These are phyloP conservation scores for Drosophila pseudoobscura DNA, from an alignment of 1,140 invertebrate species.

Conservation along the genomic window DNA sequence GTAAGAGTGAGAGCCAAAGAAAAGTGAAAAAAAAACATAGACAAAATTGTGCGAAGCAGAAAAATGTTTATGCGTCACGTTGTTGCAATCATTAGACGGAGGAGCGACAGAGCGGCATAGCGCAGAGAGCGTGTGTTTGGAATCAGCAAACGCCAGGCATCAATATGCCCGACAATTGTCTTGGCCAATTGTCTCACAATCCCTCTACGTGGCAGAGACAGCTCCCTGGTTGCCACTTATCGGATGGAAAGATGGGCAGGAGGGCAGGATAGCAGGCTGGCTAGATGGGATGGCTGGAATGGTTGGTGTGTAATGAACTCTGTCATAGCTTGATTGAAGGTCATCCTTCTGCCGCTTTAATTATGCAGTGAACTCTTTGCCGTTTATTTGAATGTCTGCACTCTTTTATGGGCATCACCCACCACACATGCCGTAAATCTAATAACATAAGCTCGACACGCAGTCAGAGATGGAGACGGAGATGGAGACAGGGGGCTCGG, in stretches of 20 bases:
- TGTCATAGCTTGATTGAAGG: slow-evolving; percentile 54
- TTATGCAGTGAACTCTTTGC: slow-evolving; percentile 78
- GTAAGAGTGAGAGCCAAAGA: slow-evolving; percentile 21
- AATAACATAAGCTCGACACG: slow-evolving; percentile 68
- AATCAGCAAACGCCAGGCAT: slow-evolving; percentile 58
- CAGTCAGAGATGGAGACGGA: slow-evolving; percentile 8
- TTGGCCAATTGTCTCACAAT: slow-evolving; percentile 49
- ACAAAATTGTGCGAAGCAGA: slow-evolving; percentile 21
- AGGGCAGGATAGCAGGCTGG: not conserved
- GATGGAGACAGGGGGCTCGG: not conserved
- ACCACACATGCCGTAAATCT: slow-evolving; percentile 58
- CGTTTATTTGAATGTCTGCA: slow-evolving; percentile 69
- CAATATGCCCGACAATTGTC: slow-evolving; percentile 66
- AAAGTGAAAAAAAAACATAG: slow-evolving; percentile 21
- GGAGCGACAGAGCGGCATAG: not conserved
- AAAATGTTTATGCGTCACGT: slow-evolving; percentile 62
- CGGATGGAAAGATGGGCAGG: slow-evolving; percentile 3
- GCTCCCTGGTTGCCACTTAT: slow-evolving; percentile 27
- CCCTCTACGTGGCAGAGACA: no score
- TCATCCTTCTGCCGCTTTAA: slow-evolving; percentile 39
- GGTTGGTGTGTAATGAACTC: slow-evolving; percentile 59
- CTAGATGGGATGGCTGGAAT: not conserved
- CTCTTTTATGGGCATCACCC: slow-evolving; percentile 58
- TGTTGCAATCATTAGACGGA: slow-evolving; percentile 69
- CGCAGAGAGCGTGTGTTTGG: slow-evolving; percentile 35